Evolutionary conservation across 2,797 vertebrate genomes (phyloP), one percentile per base, ranked within the genome.

Genomic region (Hylomyscus alleni): DNA sequence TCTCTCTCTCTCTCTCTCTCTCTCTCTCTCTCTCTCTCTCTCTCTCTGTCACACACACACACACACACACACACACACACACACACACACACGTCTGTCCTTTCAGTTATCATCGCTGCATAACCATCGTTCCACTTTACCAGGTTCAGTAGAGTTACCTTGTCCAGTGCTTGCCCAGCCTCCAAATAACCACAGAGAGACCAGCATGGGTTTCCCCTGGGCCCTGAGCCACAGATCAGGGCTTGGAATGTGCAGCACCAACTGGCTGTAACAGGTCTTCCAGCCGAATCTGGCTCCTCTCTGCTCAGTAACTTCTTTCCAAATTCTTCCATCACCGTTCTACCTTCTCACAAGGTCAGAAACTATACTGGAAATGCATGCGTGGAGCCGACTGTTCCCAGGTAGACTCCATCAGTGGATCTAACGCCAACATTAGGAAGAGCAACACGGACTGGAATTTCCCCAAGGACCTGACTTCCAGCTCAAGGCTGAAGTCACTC

Each of bases 41-140:
- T 54, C 14, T 44, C 37, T 31, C 14, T 40, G 24, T 19, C 17
- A 6, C 47, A 11, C 65, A 15, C 62, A 6, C 60, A 4, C 11
- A 11, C 14, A 5, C 44, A 15, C 60, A 11, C 60, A 3, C 31
- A 69, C 14, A n/a, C 62, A 65, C 62, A 31, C 62, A 31, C 29
- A 65, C 62, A 65, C 34, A n/a, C 69, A 72, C 69, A 72, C 67
- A 72, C 67, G 67, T 20, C 17, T 52, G 90, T 54, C 11, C 62
- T 6, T 40, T 95, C 26, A 62, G 75, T 75, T 85, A 78, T 34
- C 65, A 34, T 31, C 65, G 9, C 2, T 29, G 24, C 77, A 84
- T 92, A 26, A 2, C 87, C 62, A 67, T 4, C 40, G 91, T 91
- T 95, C 14, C n/a, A 58, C 58, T 92, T 87, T 82, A 82, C 20